Conservation (phyloP, 2,113 vertebrate species). For the Ceyx margarethae region DNA sequence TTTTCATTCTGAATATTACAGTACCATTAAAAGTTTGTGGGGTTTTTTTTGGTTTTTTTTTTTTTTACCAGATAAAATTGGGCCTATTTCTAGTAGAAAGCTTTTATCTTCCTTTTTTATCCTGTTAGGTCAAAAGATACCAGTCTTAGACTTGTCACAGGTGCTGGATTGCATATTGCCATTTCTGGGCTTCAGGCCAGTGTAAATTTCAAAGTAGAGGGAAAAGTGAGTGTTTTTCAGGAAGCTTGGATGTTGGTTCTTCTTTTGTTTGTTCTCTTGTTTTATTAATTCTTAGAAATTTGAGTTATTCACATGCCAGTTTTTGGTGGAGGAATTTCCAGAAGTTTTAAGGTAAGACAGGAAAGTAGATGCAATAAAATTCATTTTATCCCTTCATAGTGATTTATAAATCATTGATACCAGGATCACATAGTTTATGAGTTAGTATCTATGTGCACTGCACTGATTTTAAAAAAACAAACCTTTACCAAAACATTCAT, state of each 20-base stretch:
- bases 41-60: not conserved
- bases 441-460: not conserved
- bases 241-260: not conserved
- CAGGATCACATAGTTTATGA: not conserved
- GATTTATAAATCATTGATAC: not conserved
- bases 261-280: slow-evolving; percentile 2
- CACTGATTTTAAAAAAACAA: not conserved
- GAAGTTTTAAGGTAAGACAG: not conserved
- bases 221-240: not conserved
- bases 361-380: not conserved
- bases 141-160: not conserved
- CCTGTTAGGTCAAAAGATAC: not conserved
- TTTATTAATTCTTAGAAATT: not conserved
- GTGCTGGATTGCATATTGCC: not conserved
- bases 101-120: not conserved
- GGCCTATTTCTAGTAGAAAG: not conserved
- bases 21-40: not conserved
- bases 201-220: slow-evolving; percentile 21
- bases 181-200: slow-evolving; percentile 41
- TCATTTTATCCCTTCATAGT: not conserved
- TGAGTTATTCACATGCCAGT: not conserved
- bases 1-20: not conserved
- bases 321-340: not conserved
- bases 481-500: not conserved
- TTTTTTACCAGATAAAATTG: not conserved